A percentile compares a stretch with the other conserved stretches of the same genome.
These are phyloP conservation scores for Hirtodrosophila histrioides DNA, from an alignment of 2,888 invertebrate genomes.

Conservation along the genomic window DNA sequence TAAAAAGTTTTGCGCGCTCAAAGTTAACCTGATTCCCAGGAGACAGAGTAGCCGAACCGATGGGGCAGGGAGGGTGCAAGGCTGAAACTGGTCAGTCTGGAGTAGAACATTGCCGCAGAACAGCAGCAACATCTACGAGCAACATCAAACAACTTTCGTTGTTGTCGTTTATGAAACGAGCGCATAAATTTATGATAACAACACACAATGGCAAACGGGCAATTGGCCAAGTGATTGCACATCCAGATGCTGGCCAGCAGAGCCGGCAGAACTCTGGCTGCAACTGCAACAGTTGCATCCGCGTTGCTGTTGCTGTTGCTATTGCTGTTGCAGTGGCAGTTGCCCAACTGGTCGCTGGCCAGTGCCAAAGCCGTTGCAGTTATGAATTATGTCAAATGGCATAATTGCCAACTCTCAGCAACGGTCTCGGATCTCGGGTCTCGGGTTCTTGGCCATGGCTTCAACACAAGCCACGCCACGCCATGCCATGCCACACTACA, in stretches of 20 bases:
- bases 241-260: conserved; percentile 34
- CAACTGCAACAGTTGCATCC: conserved; percentile 52
- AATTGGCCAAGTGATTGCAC: conserved; percentile 65
- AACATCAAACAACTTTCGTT: conserved; percentile 72
- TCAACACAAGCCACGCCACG: too few species aligned
- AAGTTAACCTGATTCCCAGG: conserved; percentile 79
- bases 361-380: conserved; percentile 53
- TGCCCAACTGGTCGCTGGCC: conserved; percentile 54
- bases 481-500: too few species aligned
- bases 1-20: conserved; percentile 66
- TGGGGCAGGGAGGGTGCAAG: conserved; percentile 6
- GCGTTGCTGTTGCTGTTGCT: conserved; percentile 21
- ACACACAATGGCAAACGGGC: conserved; percentile 63
- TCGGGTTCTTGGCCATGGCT: conserved; percentile 22
- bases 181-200: conserved; percentile 81
- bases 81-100: conserved; percentile 60
- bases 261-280: conserved; percentile 7
- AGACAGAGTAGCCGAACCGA: conserved; percentile 28
- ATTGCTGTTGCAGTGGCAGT: conserved; percentile 18
- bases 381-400: conserved; percentile 82
- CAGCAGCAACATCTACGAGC: conserved; percentile 24
- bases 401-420: conserved; percentile 78
- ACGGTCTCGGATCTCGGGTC: conserved; percentile 13
- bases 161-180: conserved; percentile 72
- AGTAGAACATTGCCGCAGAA: conserved; percentile 17